Base-by-base conservation (phyloP, 2,113 vertebrate genomes). In the Elephas maximus region DNA sequence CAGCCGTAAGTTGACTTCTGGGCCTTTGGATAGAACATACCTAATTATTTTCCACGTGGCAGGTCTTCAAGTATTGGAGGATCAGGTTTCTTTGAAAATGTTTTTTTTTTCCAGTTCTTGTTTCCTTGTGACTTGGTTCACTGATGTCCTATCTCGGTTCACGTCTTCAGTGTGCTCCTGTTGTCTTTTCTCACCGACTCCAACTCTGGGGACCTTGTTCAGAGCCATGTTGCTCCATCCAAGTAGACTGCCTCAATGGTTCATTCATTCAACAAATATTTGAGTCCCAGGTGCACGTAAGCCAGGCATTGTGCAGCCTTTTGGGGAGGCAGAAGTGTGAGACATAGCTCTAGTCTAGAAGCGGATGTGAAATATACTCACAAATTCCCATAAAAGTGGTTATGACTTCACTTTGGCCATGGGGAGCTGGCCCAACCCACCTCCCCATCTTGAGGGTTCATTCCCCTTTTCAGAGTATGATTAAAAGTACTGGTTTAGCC, bases 81-180 rank as follows among this genome's bases (percentile, higher is more conserved):
- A n/a, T 45, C 78, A 44, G 2, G 65, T 67, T 62, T 94, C 18
- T 65, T 90, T 8, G 69, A 81, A 95, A 20, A 30, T 1, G 0
- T 90, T 57, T 48, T 8, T 48, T 8, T 74, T 77, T 12, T 33
- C 45, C 45, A 23, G 4, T 48, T 71, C 60, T 18, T 45, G 1
- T 65, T 41, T 45, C 60, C 41, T 67, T 60, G 2, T 83, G 73
- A 26, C 80, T n/a, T 60, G 12, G 76, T 65, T 90, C 14, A 20
- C 0, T 0, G 24, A 4, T n/a, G 23, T 21, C 48, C 6, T 0
- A 20, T 17, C 26, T 63, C 1, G 11, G 0, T 37, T 78, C 14
- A 28, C 0, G 0, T 60, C n/a, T 26, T 28, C 11, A 1, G 0
- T 60, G 33, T 53, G 80, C 0, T n/a, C 53, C 62, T n/a, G 12